phyloP scores from a whole-genome alignment of 2,888 invertebrate species.

The Drosophila nigritarsus region DNA sequence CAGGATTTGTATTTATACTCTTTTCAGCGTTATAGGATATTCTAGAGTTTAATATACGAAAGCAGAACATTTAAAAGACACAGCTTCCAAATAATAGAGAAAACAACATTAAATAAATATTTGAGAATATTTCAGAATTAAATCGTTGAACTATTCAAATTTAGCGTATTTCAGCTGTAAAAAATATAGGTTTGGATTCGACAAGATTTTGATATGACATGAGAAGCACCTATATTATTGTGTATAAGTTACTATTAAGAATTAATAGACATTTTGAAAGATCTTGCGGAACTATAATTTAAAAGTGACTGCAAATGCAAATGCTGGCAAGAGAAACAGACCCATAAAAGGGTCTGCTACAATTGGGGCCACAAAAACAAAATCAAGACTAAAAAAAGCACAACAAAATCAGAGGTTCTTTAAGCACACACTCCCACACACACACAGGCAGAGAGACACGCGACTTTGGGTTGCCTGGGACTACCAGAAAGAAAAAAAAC shows the following conservation, averaged over 20 bases:
- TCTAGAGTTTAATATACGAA: too few species aligned
- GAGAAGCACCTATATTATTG: background rate
- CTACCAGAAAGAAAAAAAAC: constrained; percentile 24
- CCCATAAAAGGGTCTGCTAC: constrained; percentile 27
- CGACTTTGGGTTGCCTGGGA: constrained; percentile 48
- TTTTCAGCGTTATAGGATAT: too few species aligned
- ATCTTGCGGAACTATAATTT: constrained; percentile 1
- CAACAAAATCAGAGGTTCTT: constrained; percentile 31
- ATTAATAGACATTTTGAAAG: background rate
- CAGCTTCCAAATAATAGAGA: too few species aligned
- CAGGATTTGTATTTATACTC: background rate
- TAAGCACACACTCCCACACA: background rate
- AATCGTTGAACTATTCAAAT: background rate
- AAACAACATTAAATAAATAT: background rate
- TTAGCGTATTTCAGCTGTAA: background rate
- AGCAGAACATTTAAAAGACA: too few species aligned
- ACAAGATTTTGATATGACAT: background rate
- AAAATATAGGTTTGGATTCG: background rate
- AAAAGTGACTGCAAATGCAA: background rate
- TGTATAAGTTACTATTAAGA: background rate
- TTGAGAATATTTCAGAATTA: background rate
- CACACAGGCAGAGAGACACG: constrained; percentile 2
- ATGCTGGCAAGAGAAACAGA: background rate
- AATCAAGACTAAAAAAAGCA: background rate
- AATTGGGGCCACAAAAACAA: constrained; percentile 28